Evolutionary conservation across 2,888 invertebrate genomes (phyloP), one percentile per base, ranked within the genome.

Genomic region (Isotomurus palustris): DNA sequence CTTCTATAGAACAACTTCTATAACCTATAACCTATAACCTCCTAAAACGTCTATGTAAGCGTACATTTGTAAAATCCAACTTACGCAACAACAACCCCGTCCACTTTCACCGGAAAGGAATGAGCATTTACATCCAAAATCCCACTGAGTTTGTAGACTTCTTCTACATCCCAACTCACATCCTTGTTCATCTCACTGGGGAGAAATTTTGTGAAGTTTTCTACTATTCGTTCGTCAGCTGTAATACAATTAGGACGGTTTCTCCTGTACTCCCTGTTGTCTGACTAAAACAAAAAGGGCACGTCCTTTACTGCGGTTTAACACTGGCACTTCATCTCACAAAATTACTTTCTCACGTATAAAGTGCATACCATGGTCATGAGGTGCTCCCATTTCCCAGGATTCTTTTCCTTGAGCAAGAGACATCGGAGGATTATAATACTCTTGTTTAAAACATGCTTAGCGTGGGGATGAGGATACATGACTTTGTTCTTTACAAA

Each of bases 91-190:
- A 56, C 24, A 14, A 17, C n/a, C 12, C 58, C 62, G 17, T 60
- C 55, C 19, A 59, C 49, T 51, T 49, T 62, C 52, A 65, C 44
- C 17, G 64, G 67, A 38, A 67, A 50, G 36, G 64, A 50, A 44
- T 67, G 67, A 45, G 61, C 62, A 51, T 67, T 67, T 36, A 57
- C 56, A 50, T 67, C 67, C 29, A 64, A 53, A 44, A 67, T 64
- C 2, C 67, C 67, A 53, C 59, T 59, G 38, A 67, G 50, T 56
- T 28, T 56, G 32, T 58, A 32, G 41, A 67, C 54, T 35, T 64
- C 62, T 27, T 55, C 52, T 24, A 55, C 45, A 28, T 47, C 47
- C 32, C 32, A 32, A 32, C 32, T 32, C 8, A 12, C 19, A 25
- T 25, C 14, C 8, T 24, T 24, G 25, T 14, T 22, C 28, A 4